Conservation (phyloP, 2,797 vertebrate genomes). For the Pseudochromis fuscus region DNA sequence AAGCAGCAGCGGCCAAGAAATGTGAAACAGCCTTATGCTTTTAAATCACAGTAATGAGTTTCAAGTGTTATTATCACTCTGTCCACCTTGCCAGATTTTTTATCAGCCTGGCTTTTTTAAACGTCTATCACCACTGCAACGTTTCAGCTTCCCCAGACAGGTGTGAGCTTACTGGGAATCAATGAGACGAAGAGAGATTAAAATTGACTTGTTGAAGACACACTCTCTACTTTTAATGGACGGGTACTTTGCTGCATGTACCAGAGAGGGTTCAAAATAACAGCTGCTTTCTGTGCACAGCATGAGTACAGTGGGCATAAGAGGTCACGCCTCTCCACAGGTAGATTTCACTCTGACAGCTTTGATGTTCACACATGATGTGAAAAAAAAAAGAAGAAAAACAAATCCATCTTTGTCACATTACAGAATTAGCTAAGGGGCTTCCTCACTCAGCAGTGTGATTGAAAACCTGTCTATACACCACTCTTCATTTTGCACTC, state of each 20-base stretch:
- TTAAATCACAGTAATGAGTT: slow-evolving; percentile 29
- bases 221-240: slow-evolving; percentile 17
- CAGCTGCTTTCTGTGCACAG: slow-evolving; percentile 4
- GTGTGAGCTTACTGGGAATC: background rate
- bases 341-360: slow-evolving; percentile 16
- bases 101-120: slow-evolving; percentile 23
- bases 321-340: slow-evolving; percentile 6
- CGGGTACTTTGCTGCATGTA: background rate
- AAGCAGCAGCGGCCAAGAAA: slow-evolving; percentile 18
- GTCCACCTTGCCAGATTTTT: background rate
- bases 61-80: slow-evolving; percentile 7
- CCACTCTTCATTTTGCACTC: slow-evolving; percentile 6
- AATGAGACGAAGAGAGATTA: slow-evolving; percentile 23
- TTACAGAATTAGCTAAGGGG: slow-evolving; percentile 34
- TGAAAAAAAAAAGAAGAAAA: background rate
- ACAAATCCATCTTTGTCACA: slow-evolving; percentile 34
- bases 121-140: background rate
- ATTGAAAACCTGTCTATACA: slow-evolving; percentile 37
- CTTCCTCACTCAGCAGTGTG: slow-evolving; percentile 24
- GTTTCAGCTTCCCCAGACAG: slow-evolving; percentile 22
- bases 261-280: slow-evolving; percentile 25
- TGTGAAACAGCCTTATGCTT: slow-evolving; percentile 23
- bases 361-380: slow-evolving; percentile 23
- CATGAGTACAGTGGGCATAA: slow-evolving; percentile 1
- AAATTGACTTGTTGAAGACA: slow-evolving; percentile 3